Evolutionary conservation across 2,888 invertebrate genomes (phyloP), one percentile per base, ranked within the genome.

Genomic region (Diogma glabrata): DNA sequence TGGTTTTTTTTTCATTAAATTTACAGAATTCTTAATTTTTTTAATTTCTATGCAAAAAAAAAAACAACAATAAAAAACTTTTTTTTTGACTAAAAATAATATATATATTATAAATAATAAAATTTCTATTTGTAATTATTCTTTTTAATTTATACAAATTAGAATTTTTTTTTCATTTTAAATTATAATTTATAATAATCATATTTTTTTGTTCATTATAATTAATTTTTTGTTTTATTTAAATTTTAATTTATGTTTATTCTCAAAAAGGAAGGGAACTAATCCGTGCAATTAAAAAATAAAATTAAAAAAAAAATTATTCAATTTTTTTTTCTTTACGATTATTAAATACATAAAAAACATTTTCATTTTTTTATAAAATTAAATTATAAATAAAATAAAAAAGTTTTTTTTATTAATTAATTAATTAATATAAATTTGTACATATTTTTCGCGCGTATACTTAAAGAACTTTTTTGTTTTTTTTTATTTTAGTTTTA

Each of bases 211-310:
- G 6, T 24, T 24, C 6, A 24, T 24, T 24, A 7, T 24, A 24
- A 24, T n/a, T n/a, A n/a, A n/a, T 24, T 26, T 17, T 46, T 46
- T 23, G 8, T 23, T 45, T 45, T 23, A n/a, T 45, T 40, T 45
- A 22, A 22, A 22, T 46, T 22, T 46, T 24, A 43, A 26, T 46
- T 24, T 7, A 46, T 46, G 23, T 46, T 24, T 17, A 46, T 24
- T 46, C 24, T 46, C 24, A 46, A 46, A 46, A 46, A 46, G 46
- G 46, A 46, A 46, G 46, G 46, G 46, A 46, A 46, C 46, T 46
- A 46, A 46, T 46, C 46, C 46, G 46, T 46, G 46, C 46, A 46
- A 46, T 46, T 43, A 43, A 43, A 22, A 22, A 43, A 43, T 43
- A 22, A 22, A 43, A n/a, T n/a, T 43, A 43, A 43, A 22, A 22